Conservation (phyloP, 2,888 invertebrate species). For the Exocentrus adspersus region DNA sequence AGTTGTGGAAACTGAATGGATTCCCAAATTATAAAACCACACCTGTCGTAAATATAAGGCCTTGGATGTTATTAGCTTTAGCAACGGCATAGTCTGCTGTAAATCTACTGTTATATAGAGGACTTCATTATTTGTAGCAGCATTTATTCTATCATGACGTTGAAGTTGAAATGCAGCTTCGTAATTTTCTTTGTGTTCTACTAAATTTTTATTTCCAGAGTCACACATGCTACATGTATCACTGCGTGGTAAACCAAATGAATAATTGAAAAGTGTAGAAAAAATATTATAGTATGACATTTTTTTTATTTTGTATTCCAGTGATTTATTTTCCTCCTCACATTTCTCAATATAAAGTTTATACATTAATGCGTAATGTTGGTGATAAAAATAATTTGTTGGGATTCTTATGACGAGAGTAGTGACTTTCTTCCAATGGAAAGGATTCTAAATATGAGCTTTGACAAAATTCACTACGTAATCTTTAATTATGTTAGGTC, state of each 20-base stretch:
- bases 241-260: slow-evolving; percentile 13
- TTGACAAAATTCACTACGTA: slow-evolving; percentile 12
- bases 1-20: slow-evolving; percentile 29
- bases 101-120: slow-evolving; percentile 40
- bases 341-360: slow-evolving; percentile 1
- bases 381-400: slow-evolving; percentile 2
- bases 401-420: slow-evolving; percentile 8
- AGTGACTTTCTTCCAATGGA: slow-evolving; percentile 7
- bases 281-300: not conserved
- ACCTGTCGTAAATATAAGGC: slow-evolving; percentile 42
- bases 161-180: slow-evolving; percentile 28
- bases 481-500: slow-evolving; percentile 23
- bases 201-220: slow-evolving; percentile 9
- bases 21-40: slow-evolving; percentile 42
- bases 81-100: slow-evolving; percentile 42
- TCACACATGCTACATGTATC: slow-evolving; percentile 15
- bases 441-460: slow-evolving; percentile 18
- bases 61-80: slow-evolving; percentile 41
- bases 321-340: not conserved
- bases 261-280: slow-evolving; percentile 9
- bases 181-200: slow-evolving; percentile 29
- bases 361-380: slow-evolving; percentile 10
- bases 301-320: slow-evolving; percentile 3
- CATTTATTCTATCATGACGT: slow-evolving; percentile 22
- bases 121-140: slow-evolving; percentile 14